Evolutionary conservation across 1,140 invertebrate species (phyloP).

Genomic region (Macrotrachela quadricornifera): DNA sequence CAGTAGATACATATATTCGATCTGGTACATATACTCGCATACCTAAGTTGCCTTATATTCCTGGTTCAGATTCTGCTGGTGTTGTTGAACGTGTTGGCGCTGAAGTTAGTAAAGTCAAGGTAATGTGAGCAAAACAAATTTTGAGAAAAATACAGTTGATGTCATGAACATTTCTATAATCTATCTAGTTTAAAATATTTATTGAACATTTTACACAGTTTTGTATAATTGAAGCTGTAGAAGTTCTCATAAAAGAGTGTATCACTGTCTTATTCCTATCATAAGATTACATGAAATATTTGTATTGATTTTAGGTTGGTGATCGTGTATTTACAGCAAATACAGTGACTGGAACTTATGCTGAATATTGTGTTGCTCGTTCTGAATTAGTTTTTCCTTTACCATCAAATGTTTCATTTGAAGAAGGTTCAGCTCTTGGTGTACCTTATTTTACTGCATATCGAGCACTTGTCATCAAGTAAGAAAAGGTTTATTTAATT

Average conservation of each 20-base stretch:
- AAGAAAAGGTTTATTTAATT: conserved; percentile 7
- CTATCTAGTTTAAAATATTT: too few relatives aligned
- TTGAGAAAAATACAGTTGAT: too few relatives aligned
- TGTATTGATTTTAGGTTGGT: conserved; percentile 26
- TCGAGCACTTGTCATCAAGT: conserved; percentile 33
- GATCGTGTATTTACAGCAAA: conserved; percentile 33
- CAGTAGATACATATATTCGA: conserved; percentile 40
- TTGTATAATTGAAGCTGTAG: too few relatives aligned
- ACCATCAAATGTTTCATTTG: conserved; percentile 27
- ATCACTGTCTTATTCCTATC: too few relatives aligned
- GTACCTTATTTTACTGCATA: conserved; percentile 41
- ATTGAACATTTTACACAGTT: too few relatives aligned
- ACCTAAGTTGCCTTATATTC: conserved; percentile 34
- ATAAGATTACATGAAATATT: too few relatives aligned
- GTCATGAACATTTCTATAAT: too few relatives aligned
- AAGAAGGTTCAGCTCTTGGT: conserved; percentile 38
- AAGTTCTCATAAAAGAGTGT: too few relatives aligned
- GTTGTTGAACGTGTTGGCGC: conserved; percentile 31
- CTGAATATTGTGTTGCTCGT: conserved; percentile 32
- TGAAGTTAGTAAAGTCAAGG: conserved; percentile 23
- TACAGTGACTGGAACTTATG: conserved; percentile 31
- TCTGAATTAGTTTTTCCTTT: conserved; percentile 16
- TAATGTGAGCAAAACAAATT: too few relatives aligned
- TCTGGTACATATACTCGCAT: conserved; percentile 27
- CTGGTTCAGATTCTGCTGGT: conserved; percentile 37